phyloP scores from a whole-genome alignment of 2,888 invertebrate species.

The Drosophila cognata region DNA sequence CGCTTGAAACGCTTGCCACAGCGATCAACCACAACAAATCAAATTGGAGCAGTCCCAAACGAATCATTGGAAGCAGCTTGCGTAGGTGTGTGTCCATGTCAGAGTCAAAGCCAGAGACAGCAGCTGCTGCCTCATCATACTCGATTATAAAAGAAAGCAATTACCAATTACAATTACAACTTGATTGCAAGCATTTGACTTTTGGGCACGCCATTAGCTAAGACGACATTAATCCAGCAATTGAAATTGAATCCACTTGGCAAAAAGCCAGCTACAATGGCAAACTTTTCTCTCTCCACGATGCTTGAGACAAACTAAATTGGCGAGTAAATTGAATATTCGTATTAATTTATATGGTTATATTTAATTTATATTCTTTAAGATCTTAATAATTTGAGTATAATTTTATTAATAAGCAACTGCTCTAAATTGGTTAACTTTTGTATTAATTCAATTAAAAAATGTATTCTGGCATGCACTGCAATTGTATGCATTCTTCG shows the following conservation, averaged over 20 bases:
- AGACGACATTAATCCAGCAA: slow-evolving; percentile 72
- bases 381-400: too few species aligned
- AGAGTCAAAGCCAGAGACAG: slow-evolving; percentile 13
- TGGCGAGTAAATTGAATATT: background rate
- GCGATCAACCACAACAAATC: slow-evolving; percentile 49
- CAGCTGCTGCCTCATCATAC: slow-evolving; percentile 18
- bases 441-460: background rate
- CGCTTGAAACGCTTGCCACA: slow-evolving; percentile 44
- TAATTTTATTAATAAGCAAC: background rate
- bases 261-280: slow-evolving; percentile 24
- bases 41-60: slow-evolving; percentile 68
- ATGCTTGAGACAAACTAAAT: background rate
- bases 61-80: slow-evolving; percentile 23
- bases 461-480: background rate
- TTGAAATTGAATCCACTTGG: slow-evolving; percentile 47
- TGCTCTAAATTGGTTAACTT: background rate
- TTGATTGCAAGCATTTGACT: slow-evolving; percentile 27
- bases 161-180: slow-evolving; percentile 68
- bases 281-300: slow-evolving; percentile 9
- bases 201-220: slow-evolving; percentile 71
- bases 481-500: background rate
- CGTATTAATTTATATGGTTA: background rate
- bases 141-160: slow-evolving; percentile 72
- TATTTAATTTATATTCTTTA: background rate
- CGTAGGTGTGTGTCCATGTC: slow-evolving; percentile 56